Base-by-base conservation (phyloP, 1,140 invertebrate species). In the Phocides pigmalion region DNA sequence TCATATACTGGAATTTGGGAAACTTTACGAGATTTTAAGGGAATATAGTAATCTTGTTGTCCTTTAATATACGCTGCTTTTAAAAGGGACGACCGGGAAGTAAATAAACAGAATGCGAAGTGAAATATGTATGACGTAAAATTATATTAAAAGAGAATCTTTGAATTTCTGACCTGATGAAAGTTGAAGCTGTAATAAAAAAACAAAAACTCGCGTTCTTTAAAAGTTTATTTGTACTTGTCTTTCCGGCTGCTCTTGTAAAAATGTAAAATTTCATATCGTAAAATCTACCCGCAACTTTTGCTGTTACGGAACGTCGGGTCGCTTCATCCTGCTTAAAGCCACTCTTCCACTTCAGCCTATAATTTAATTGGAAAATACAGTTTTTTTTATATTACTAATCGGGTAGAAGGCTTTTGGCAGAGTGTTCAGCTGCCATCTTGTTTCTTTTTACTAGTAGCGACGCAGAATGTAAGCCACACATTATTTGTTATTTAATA, bases 231-330 rank as follows among this genome's bases (percentile, higher is more conserved):
- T 58, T 58, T 58, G 54, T 58, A 46, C 54, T 58, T 58, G 54
- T 46, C 54, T 58, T 58, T 58, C 22, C 54, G 54, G 54, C 54
- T 58, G 39, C 54, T 46, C 54, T 58, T 58, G 54, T 58, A 46
- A 58, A 58, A 58, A 58, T 58, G 54, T 58, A 58, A 58, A 58
- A 58, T 58, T 58, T 58, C 54, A 58, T 58, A 58, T 58, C 54
- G 42, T 58, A 58, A 58, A 58, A 58, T 58, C 41, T 58, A 46
- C 54, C 54, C 54, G n/a, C 54, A 58, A 58, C 54, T 58, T 58
- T 58, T 58, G 54, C 54, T 58, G 54, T 58, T 58, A 58, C 54
- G 54, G 41, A 58, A 44, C 54, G 54, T 20, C 41, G 54, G 22
- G 22, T 15, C 22, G 41, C 20, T 58, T 58, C 41, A 46, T 22